Base-by-base conservation (phyloP, 2,797 vertebrate species). In the Neosilurus hyrtlii region DNA sequence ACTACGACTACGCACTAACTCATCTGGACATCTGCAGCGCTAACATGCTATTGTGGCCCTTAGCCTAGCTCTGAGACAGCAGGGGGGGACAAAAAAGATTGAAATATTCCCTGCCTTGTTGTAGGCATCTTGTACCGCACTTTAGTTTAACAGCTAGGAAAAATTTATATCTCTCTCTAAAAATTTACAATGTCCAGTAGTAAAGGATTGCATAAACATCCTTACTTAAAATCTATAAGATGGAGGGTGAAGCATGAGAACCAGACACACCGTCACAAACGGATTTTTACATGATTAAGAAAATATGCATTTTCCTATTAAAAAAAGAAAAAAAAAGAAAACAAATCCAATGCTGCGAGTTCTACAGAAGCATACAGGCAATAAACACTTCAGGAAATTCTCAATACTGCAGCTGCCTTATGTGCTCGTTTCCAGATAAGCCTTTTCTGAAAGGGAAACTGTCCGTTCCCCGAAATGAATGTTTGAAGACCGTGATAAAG, bases 11-110 rank as follows among this genome's bases (percentile, higher is more conserved):
- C 77, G 43, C 43, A 43, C 43, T 63, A 30, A 63, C 75, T 70
- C 51, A 52, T 54, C 30, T 26, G 76, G 61, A 49, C 43, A 72
- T 83, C 78, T 80, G 81, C 18, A 78, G 35, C 56, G 54, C 52
- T 56, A 68, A 43, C 57, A 71, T 67, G 74, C 14, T 18, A 37
- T 14, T 63, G 37, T 81, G n/a, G 30, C 75, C 78, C 30, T 85
- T 68, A 68, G 73, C 72, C n/a, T 56, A 9, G 35, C 52, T n/a
- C 20, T 59, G 30, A 80, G 18, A 57, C 24, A 52, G 24, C 26
- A n/a, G 62, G 4, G 10, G 30, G 43, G 43, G 43, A 15, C 8
- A 10, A 24, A 18, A n/a, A 9, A 26, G 37, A 71, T 30, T 11
- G 3, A 20, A 10, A 20, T 37, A 18, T 20, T 20, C 30, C 30